Evolutionary conservation across 2,888 invertebrate genomes (phyloP).

Genomic region (Drosophila leonis): DNA sequence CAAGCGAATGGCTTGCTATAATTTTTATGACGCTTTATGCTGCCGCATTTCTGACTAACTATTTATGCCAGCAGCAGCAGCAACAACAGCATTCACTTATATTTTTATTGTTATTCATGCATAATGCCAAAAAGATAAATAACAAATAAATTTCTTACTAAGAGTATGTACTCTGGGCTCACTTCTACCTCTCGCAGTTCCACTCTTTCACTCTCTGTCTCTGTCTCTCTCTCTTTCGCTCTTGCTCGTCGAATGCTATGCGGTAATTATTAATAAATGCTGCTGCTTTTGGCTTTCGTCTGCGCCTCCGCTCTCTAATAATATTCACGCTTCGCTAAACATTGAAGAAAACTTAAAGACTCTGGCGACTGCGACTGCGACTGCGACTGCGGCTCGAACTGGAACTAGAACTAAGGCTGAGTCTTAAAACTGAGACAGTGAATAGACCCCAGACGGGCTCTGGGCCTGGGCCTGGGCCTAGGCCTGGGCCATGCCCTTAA

Average conservation of each 20-base stretch:
- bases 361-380: slow-evolving; percentile 45
- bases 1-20: slow-evolving; percentile 71
- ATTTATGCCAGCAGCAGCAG: slow-evolving; percentile 48
- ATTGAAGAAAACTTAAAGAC: slow-evolving; percentile 75
- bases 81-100: slow-evolving; percentile 59
- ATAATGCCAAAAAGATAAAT: slow-evolving; percentile 79
- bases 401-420: slow-evolving; percentile 41
- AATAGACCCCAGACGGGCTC: slow-evolving; percentile 19
- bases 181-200: slow-evolving; percentile 19
- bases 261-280: slow-evolving; percentile 79
- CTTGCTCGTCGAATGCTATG: slow-evolving; percentile 40
- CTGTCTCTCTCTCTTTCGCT: slow-evolving; percentile 13
- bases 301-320: slow-evolving; percentile 61
- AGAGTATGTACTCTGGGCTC: slow-evolving; percentile 30
- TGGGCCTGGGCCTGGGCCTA: slow-evolving; percentile 29
- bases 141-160: slow-evolving; percentile 74
- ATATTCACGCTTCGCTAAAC: slow-evolving; percentile 75
- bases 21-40: slow-evolving; percentile 70
- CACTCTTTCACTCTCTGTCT: slow-evolving; percentile 8
- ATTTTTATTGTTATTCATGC: slow-evolving; percentile 78
- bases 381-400: slow-evolving; percentile 35
- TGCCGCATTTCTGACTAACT: slow-evolving; percentile 68
- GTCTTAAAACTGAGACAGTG: slow-evolving; percentile 27
- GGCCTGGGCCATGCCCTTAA: slow-evolving; percentile 65
- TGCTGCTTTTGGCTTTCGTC: slow-evolving; percentile 48